Base-by-base conservation (phyloP, 1,140 invertebrate genomes). In the Drosophila quadrilineata region DNA sequence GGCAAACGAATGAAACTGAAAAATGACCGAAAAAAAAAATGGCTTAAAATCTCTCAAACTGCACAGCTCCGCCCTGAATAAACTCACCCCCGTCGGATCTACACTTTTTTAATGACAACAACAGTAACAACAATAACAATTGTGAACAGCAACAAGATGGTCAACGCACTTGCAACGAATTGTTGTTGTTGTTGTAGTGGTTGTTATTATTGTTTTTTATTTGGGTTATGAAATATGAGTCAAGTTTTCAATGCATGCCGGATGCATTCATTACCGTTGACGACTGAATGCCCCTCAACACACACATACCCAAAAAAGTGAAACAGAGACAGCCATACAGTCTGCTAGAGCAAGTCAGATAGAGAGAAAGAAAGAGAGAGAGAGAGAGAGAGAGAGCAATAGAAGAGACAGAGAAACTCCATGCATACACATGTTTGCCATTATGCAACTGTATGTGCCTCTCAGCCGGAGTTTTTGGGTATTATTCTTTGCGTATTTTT, bases 161-260 rank as follows among this genome's bases (percentile, higher is more conserved):
- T 82, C 77, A 85, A 85, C 76, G 79, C 71, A 85, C 59, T 64
- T 69, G 46, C 56, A 64, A 35, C 52, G n/a, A 31, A 29, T 24
- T 41, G 29, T 52, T 49, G 8, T 45, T 21, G 12, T 41, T 59
- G 46, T 38, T 62, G 12, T 38, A 54, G 16, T 33, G 41, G n/a
- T 9, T 56, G 4, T 45, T 54, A 9, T 43, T 49, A 24, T 28
- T 41, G 6, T 29, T 54, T 60, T 73, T 65, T 62, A 49, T 49
- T 60, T 62, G 45, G 79, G 69, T 33, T 77, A 84, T 87, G 84
- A 87, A 84, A 87, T 87, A 87, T 88, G 77, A 87, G 85, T 75
- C 74, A 87, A 87, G 84, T 87, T 87, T 87, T 85, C 74, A 87
- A 85, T 87, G 84, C 77, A 87, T 87, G 73, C 84, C 84, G 85